Evolutionary conservation across 92 coral and sea anemone species (phyloP).

Genomic region (Scolanthus callimorphus): DNA sequence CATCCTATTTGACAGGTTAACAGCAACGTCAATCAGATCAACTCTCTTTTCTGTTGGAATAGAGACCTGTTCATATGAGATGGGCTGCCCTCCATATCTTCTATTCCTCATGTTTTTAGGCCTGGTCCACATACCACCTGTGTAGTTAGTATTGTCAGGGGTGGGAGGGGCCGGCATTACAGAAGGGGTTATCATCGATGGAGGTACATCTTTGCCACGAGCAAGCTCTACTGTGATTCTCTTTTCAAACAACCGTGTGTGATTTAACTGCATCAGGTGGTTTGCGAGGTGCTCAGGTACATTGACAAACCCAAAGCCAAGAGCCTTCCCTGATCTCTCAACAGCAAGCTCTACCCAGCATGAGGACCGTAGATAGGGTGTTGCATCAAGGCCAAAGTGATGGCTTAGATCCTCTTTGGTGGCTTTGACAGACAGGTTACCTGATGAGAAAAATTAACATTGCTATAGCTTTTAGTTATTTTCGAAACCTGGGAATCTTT

Average conservation of each 20-base stretch:
- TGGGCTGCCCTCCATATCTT: constrained; percentile 53
- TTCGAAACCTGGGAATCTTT: too few relatives aligned
- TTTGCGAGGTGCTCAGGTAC: constrained; percentile 87
- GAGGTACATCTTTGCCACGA: constrained; percentile 32
- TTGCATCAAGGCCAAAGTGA: constrained; percentile 75
- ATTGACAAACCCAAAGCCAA: constrained; percentile 82
- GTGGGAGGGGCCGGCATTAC: constrained; percentile 19
- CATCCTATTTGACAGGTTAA: constrained; percentile 87
- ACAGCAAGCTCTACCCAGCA: constrained; percentile 86
- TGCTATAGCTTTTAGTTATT: too few relatives aligned
- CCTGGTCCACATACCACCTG: constrained; percentile 4
- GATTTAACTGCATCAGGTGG: constrained; percentile 69
- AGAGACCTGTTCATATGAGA: constrained; percentile 57
- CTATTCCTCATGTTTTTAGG: constrained; percentile 23
- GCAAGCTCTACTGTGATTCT: constrained; percentile 81
- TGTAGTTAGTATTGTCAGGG: constrained; percentile 7
- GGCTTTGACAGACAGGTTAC: constrained; percentile 74
- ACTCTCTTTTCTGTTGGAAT: constrained; percentile 80
- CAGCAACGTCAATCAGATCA: constrained; percentile 77
- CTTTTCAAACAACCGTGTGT: constrained; percentile 68
- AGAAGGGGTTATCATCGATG: constrained; percentile 37
- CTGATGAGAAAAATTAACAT: too few relatives aligned
- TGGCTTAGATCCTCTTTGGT: constrained; percentile 78
- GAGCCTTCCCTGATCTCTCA: constrained; percentile 58
- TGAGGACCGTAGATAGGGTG: constrained; percentile 85